Base-by-base conservation (phyloP, 2,797 vertebrate genomes). In the Thripadectes ignobilis region DNA sequence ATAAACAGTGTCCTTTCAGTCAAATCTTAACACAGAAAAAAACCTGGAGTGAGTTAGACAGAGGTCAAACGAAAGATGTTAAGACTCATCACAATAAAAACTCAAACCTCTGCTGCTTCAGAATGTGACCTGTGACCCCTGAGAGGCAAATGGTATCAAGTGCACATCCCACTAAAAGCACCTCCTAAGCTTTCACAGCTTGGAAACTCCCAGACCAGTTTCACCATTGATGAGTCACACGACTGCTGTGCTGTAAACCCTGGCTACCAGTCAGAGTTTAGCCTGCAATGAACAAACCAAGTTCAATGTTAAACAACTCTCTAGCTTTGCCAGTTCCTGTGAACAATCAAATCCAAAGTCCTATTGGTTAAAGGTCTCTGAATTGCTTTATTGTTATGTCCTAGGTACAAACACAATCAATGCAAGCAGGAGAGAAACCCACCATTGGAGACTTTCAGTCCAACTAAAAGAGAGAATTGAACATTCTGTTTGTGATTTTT, bases 311-410 rank as follows among this genome's bases (percentile, higher is more conserved):
- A 92, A 74, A 61, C 71, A 95, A 45, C 34, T 38, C 61, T 74
- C 66, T 5, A 15, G 76, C 63, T 84, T 81, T 69, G 69, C 76
- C 76, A 94, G 59, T 20, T 69, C 52, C 65, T n/a, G 24, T 8
- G 32, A 95, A 88, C 89, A 96, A 91, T 72, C 68, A 91, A 88
- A 93, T 92, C 62, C 85, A 66, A 95, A 90, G 96, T 92, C 76
- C 71, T 65, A 1, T 2, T 39, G 79, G 73, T 58, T 74, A 93
- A 92, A 95, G 77, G 63, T 90, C 80, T 92, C 46, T 67, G 68
- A 79, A 91, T 18, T 59, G 67, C 27, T 93, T 85, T 88, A 88
- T 73, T 93, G 49, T 86, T 82, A 52, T 6, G 7, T 30, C 51
- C 76, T 90, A 71, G 67, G 41, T 80, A 90, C 3, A 67, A 94